These are phyloP conservation scores for Falco naumanni DNA, from an alignment of 2,797 vertebrate species.

Conservation along the genomic window DNA sequence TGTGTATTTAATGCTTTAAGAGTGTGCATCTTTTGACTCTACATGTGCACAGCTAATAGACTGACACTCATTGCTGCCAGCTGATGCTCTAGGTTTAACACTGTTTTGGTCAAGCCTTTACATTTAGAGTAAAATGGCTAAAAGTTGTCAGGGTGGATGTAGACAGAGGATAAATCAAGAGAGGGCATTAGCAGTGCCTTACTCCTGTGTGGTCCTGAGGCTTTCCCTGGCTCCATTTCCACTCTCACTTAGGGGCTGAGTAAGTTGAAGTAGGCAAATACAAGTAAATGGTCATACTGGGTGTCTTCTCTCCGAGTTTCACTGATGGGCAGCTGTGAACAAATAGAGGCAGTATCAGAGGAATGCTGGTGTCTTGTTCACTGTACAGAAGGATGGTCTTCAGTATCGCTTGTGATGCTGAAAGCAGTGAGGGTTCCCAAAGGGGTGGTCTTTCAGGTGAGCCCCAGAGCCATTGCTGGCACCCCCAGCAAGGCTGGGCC, in stretches of 20 bases:
- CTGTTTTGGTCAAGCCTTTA: not conserved
- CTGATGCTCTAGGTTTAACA: not conserved
- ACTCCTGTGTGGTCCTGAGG: not conserved
- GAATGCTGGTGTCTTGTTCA: not conserved
- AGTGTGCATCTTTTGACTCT: not conserved
- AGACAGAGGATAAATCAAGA: not conserved
- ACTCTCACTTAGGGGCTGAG: not conserved
- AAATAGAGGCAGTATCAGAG: too few relatives aligned
- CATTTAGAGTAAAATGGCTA: too few relatives aligned
- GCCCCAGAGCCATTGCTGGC: not conserved
- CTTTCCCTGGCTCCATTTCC: not conserved
- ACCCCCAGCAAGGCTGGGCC: not conserved
- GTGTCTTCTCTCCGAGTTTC: not conserved
- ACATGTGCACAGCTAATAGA: not conserved
- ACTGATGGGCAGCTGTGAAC: not conserved
- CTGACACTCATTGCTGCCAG: not conserved
- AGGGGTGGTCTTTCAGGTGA: not conserved
- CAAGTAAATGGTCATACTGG: too few relatives aligned
- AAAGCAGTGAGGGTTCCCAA: not conserved
- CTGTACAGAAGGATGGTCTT: not conserved
- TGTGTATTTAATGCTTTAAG: not conserved
- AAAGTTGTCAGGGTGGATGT: not conserved
- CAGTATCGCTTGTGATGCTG: not conserved
- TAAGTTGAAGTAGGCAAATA: too few relatives aligned
- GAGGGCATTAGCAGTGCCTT: rapidly evolving